These are phyloP conservation scores for Syngnathoides biaculeatus DNA, from an alignment of 2,113 vertebrate species.

Conservation along the genomic window DNA sequence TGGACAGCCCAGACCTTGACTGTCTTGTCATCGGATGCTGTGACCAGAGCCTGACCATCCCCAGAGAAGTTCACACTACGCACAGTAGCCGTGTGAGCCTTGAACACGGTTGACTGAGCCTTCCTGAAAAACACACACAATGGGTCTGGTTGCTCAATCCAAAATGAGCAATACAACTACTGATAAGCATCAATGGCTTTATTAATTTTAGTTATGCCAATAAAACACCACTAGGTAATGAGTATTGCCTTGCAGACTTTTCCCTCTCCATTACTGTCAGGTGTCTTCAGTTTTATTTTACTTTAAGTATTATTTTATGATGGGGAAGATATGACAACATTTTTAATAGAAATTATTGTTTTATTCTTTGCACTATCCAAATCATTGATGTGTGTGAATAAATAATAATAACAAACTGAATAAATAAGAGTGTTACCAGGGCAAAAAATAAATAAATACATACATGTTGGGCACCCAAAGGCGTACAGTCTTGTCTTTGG, in stretches of 20 bases:
- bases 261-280: not conserved
- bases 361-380: not conserved
- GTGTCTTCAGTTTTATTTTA: not conserved
- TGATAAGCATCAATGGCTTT: not conserved
- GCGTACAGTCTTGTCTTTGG: constrained; percentile 92
- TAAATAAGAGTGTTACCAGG: not conserved
- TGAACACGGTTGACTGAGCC: constrained; percentile 86
- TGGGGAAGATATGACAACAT: not conserved
- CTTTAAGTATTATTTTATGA: not conserved
- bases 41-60: constrained; percentile 88
- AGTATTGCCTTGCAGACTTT: not conserved
- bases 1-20: constrained; percentile 94
- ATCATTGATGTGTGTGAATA: not conserved
- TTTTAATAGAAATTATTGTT: not conserved
- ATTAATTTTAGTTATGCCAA: not conserved
- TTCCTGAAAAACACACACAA: constrained; percentile 74
- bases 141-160: not conserved
- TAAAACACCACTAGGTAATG: not conserved
- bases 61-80: constrained; percentile 88
- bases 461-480: constrained; percentile 93
- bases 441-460: constrained; percentile 44
- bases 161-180: not conserved
- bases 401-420: not conserved
- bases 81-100: constrained; percentile 87
- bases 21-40: constrained; percentile 94